Base-by-base conservation (phyloP, 2,113 vertebrate species). In the Xyliphius kryptos region DNA sequence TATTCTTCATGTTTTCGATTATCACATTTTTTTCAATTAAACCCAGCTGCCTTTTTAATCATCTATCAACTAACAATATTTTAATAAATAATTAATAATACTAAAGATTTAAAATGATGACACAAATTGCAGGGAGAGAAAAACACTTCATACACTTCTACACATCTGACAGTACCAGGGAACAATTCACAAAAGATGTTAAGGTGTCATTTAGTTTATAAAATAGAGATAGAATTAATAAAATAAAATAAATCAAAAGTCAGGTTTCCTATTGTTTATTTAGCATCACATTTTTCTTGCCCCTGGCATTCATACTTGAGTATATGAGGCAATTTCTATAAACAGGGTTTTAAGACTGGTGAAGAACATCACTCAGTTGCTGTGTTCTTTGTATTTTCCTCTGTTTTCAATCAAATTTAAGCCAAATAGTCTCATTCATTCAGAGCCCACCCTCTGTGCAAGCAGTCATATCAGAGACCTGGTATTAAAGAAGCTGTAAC, bases 351-450 rank as follows among this genome's bases (percentile, higher is more conserved):
- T 17, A 15, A 9, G 8, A 46, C 26, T 46, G 5, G 15, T 61
- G 26, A 61, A 61, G 47, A 48, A 60, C 41, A 1, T 60, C 26
- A 60, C 14, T 60, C 32, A 48, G n/a, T 3, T n/a, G 32, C 47
- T 50, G 17, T 50, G 47, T 40, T 38, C 59, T 50, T 49, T 38
- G 11, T 47, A 8, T 40, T 47, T 60, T 14, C 17, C 38, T 60
- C 13, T 50, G 16, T 50, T 61, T 61, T 61, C 38, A 61, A 20
- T 40, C 17, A 61, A 61, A 50, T 40, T 10, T 36, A 50, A 20
- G 12, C 47, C 14, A 50, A 61, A 50, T 40, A 49, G 46, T 37
- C 46, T 50, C 46, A 61, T 61, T 61, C 13, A 50, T 50, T 61
- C 12, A 48, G 22, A 60, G 8, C 22, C 16, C 37, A n/a, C 17